Evolutionary conservation across 2,797 vertebrate genomes (phyloP).

Genomic region (Cyprinella venusta): DNA sequence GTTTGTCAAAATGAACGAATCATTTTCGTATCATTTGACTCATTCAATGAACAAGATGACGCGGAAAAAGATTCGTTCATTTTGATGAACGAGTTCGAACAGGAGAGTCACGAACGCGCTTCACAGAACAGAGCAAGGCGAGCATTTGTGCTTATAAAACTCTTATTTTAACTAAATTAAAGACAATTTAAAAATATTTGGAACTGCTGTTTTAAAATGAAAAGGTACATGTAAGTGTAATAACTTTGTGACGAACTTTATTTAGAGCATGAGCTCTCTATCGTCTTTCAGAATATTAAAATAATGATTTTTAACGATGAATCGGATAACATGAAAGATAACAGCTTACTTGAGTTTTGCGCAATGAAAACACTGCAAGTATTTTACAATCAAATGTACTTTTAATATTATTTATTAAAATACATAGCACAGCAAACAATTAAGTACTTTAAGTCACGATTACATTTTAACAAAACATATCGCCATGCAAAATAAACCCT

Average conservation of each 20-base stretch:
- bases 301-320: background rate
- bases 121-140: too few relatives aligned
- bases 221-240: background rate
- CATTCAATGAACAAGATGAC: too few relatives aligned
- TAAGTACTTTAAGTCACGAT: background rate
- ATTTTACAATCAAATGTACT: background rate
- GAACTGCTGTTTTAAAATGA: background rate
- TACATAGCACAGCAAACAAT: conserved; percentile 7
- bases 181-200: background rate
- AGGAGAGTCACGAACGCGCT: too few relatives aligned
- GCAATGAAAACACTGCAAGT: background rate
- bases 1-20: too few relatives aligned
- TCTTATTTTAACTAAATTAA: background rate
- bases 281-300: background rate
- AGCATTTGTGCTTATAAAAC: too few relatives aligned
- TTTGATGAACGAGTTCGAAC: too few relatives aligned
- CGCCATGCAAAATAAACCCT: background rate
- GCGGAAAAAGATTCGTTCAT: too few relatives aligned
- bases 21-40: too few relatives aligned
- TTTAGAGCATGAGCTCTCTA: background rate
- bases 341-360: background rate
- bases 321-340: background rate
- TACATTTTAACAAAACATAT: conserved; percentile 8
- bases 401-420: background rate
- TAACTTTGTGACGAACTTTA: background rate